Percentiles rank a stretch among this genome's conserved stretches.
Evolutionary conservation across 2,888 invertebrate species (phyloP).

Genomic region (Drosophila infuscata): DNA sequence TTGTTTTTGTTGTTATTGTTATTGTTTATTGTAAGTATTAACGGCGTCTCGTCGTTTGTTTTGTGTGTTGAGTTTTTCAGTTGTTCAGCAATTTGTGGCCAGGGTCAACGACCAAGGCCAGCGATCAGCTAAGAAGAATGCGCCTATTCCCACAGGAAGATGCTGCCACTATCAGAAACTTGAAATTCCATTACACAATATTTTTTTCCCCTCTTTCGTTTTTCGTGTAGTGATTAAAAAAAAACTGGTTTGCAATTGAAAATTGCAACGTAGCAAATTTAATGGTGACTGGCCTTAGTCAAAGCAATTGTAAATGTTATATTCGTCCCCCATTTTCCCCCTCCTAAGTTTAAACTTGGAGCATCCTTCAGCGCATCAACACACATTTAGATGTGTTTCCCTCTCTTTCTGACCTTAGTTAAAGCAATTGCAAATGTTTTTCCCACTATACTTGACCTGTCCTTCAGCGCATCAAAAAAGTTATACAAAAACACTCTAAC

Average conservation of each 20-base stretch:
- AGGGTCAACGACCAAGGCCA: slow-evolving; percentile 69
- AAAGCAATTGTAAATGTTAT: slow-evolving; percentile 45
- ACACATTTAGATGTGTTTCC: background rate
- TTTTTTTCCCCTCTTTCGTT: slow-evolving; percentile 13
- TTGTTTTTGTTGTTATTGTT: slow-evolving; percentile 1
- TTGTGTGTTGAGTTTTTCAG: slow-evolving; percentile 24
- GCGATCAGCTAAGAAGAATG: slow-evolving; percentile 26
- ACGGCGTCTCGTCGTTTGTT: slow-evolving; percentile 27
- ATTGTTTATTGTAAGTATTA: slow-evolving; percentile 52
- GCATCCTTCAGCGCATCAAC: slow-evolving; percentile 60
- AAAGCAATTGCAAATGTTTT: slow-evolving; percentile 43
- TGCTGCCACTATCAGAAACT: slow-evolving; percentile 41
- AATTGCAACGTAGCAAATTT: slow-evolving; percentile 52
- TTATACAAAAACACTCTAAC: slow-evolving; percentile 18
- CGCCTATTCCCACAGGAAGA: slow-evolving; percentile 65
- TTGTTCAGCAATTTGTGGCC: slow-evolving; percentile 4
- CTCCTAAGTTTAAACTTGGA: slow-evolving; percentile 31
- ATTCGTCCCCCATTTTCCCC: slow-evolving; percentile 5
- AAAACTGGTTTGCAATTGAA: slow-evolving; percentile 69
- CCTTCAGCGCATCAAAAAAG: slow-evolving; percentile 63
- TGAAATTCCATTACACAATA: slow-evolving; percentile 47
- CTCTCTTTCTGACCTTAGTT: slow-evolving; percentile 56
- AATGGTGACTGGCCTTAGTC: slow-evolving; percentile 63
- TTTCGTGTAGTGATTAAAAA: slow-evolving; percentile 48
- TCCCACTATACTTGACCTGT: slow-evolving; percentile 34